Percentiles rank a stretch among this genome's conserved stretches.
Evolutionary conservation across 2,113 vertebrate species (phyloP).

Genomic region (Oceanodroma tethys): DNA sequence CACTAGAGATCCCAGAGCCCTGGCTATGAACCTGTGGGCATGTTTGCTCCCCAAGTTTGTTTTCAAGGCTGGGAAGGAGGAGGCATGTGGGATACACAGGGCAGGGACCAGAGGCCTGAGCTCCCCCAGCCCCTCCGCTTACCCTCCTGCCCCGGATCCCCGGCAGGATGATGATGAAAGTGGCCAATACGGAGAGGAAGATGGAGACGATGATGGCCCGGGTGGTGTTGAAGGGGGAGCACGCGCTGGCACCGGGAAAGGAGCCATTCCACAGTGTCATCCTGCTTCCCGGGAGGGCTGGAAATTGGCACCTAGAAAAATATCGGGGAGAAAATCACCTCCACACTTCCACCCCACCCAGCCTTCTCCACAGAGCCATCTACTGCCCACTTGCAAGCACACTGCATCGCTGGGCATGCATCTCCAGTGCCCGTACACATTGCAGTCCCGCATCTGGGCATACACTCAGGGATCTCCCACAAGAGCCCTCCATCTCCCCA

Average conservation of each 20-base stretch:
- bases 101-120: neutral
- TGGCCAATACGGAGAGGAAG: constrained; percentile 77
- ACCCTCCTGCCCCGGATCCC: constrained; percentile 91
- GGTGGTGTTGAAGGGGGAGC: constrained; percentile 76
- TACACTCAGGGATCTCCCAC: fast-evolving
- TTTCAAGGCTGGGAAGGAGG: neutral
- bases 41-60: neutral
- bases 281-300: neutral
- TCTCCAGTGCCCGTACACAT: fast-evolving
- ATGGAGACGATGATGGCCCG: constrained; percentile 79
- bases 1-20: neutral
- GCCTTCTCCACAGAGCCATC: neutral
- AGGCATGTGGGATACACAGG: neutral
- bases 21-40: too few species aligned
- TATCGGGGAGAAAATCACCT: neutral
- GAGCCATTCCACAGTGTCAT: constrained; percentile 90
- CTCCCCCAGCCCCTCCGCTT: constrained; percentile 14
- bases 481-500: neutral
- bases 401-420: fast-evolving
- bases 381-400: neutral
- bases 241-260: constrained; percentile 77
- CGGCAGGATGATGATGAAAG: constrained; percentile 85
- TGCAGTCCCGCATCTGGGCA: fast-evolving
- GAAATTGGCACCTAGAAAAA: neutral
- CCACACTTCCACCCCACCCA: neutral